These are phyloP conservation scores for Platysteira castanea DNA, from an alignment of 2,113 vertebrate genomes.

Conservation along the genomic window DNA sequence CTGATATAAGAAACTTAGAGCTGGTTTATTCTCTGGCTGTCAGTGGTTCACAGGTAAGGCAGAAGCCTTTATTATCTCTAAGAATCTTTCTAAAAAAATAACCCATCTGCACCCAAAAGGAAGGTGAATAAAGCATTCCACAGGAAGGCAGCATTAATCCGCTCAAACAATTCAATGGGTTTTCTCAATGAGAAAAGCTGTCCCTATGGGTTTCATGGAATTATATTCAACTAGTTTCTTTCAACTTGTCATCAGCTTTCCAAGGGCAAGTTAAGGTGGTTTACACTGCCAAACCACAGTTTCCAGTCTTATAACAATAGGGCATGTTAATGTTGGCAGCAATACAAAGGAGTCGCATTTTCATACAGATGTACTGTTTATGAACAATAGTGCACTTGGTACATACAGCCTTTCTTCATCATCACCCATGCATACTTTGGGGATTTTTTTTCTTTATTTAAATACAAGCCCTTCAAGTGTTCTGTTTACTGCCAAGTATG, in stretches of 20 bases:
- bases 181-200: neutral
- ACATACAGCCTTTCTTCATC: neutral
- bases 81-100: neutral
- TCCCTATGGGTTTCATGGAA: neutral
- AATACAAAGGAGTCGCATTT: neutral
- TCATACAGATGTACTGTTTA: neutral
- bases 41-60: neutral
- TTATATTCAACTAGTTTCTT: neutral
- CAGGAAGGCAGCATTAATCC: neutral
- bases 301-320: neutral
- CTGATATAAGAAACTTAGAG: neutral
- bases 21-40: neutral
- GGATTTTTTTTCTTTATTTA: neutral
- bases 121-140: neutral
- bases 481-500: neutral
- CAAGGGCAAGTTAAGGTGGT: neutral
- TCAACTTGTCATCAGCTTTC: neutral
- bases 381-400: neutral
- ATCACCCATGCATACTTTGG: neutral
- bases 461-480: neutral
- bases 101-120: neutral
- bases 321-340: neutral
- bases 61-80: neutral
- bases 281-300: neutral
- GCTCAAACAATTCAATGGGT: neutral